Evolutionary conservation across 2,888 invertebrate genomes (phyloP).

Genomic region (Disparrhopalites patrizii): DNA sequence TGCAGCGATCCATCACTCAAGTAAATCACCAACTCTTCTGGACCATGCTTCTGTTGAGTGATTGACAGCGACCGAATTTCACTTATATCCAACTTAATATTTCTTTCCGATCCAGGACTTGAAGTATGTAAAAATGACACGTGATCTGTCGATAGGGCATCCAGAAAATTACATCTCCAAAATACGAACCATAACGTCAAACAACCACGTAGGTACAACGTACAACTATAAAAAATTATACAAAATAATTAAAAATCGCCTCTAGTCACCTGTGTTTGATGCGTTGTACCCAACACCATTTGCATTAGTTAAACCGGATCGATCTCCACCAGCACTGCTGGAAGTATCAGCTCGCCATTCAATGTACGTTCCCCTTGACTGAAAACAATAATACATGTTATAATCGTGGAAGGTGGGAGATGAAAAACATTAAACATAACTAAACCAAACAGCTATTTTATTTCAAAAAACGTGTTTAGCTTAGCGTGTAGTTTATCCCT

Average conservation of each 20-base stretch:
- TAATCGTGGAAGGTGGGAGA: too few relatives aligned
- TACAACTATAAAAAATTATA: not conserved
- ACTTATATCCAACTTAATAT: constrained; percentile 44
- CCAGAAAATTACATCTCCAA: not conserved
- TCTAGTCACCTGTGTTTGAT: constrained; percentile 19
- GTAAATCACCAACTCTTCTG: constrained; percentile 59
- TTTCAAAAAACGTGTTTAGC: too few relatives aligned
- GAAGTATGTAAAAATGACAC: not conserved
- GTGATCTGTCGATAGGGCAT: constrained; percentile 14
- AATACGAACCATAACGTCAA: not conserved
- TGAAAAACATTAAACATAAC: too few relatives aligned
- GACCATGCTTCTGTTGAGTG: constrained; percentile 34
- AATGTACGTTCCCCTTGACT: constrained; percentile 58
- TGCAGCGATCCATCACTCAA: constrained; percentile 68
- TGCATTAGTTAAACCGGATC: constrained; percentile 3
- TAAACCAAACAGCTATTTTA: too few relatives aligned
- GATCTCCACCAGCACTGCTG: constrained; percentile 6
- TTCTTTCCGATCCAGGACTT: not conserved
- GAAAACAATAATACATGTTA: constrained; percentile 2
- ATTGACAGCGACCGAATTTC: constrained; percentile 45
- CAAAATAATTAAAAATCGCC: constrained; percentile 9
- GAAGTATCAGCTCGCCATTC: constrained; percentile 79
- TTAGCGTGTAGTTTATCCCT: too few relatives aligned
- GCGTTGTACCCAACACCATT: constrained; percentile 46
- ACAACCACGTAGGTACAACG: not conserved